Evolutionary conservation across 2,888 invertebrate species (phyloP), one percentile per base, ranked within the genome.

Genomic region (Poecilus cupreus): DNA sequence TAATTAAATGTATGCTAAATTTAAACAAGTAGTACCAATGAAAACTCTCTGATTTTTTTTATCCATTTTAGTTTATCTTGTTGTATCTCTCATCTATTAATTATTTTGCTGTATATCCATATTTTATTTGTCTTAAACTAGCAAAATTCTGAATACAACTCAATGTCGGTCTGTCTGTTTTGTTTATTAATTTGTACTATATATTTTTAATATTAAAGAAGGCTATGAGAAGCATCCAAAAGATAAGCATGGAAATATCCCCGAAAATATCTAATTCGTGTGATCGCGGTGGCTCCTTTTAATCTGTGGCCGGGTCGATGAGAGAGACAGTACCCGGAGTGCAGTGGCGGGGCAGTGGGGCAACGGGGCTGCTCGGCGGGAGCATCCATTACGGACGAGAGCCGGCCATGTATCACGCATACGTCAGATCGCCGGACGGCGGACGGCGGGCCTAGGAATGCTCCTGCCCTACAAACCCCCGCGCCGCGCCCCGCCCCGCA

Each of bases 371-470:
- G 39, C 80, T 39, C 77, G 16, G 57, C 72, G 80, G 81, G 78
- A 75, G 81, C 81, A 81, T 81, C 81, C 81, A 81, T 81, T 81
- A 81, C 81, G 54, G 49, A 70, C 18, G 43, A 81, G 49, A 81
- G 64, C 75, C 81, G 60, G 81, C 81, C 81, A 81, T 81, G 81
- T 64, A 81, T 81, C 81, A 81, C 57, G 75, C 43, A 64, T 75
- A 81, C 75, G 81, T 81, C 81, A 81, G 81, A 81, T 75, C 81
- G 75, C 75, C 75, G 81, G 81, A 81, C 81, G 74, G 81, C 81
- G 80, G 80, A 80, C 80, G 70, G 80, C 70, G 74, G 74, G 81
- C 60, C 81, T 81, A 81, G 81, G 75, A 81, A 81, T 81, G 81
- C 81, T 37, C 74, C 80, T 74, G 81, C 81, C 81, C 81, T 81